Percentiles rank a stretch among this genome's conserved stretches.
These are phyloP conservation scores for Chelonus formosanus DNA, from an alignment of 2,888 invertebrate genomes.

Conservation along the genomic window DNA sequence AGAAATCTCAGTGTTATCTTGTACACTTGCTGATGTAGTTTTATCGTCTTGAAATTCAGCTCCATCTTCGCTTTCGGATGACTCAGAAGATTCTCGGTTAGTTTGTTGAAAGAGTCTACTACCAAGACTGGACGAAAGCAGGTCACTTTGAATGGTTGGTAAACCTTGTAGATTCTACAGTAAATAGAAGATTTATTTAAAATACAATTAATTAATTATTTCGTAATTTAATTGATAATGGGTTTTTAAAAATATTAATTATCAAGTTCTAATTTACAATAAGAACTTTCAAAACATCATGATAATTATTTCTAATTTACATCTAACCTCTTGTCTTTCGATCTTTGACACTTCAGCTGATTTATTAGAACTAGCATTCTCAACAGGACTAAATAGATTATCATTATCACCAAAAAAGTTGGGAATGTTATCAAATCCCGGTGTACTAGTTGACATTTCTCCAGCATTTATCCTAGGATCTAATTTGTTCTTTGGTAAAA, in stretches of 20 bases:
- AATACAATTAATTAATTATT: background rate
- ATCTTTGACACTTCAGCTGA: too few species aligned
- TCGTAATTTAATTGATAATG: too few species aligned
- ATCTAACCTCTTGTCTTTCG: too few species aligned
- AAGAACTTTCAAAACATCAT: too few species aligned
- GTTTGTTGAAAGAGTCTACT: slow-evolving; percentile 47
- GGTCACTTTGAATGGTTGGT: slow-evolving; percentile 67
- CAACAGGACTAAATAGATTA: slow-evolving; percentile 49
- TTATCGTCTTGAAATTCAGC: slow-evolving; percentile 28
- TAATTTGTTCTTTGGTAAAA: slow-evolving; percentile 10
- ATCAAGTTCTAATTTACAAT: too few species aligned
- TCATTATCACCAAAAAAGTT: slow-evolving; percentile 51
- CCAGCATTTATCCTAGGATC: slow-evolving; percentile 21
- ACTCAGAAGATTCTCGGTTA: slow-evolving; percentile 47
- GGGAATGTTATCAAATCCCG: slow-evolving; percentile 45
- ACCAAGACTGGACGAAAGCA: slow-evolving; percentile 46
- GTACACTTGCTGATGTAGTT: too few species aligned
- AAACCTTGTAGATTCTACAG: slow-evolving; percentile 72
- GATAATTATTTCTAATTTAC: too few species aligned
- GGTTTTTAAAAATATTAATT: too few species aligned
- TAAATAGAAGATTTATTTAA: slow-evolving; percentile 4
- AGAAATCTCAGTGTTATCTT: too few species aligned
- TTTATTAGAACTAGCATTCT: slow-evolving; percentile 22
- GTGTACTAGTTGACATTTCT: slow-evolving; percentile 53
- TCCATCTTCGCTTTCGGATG: slow-evolving; percentile 46